Base-by-base conservation (phyloP, 35 echinoderm and acorn worm genomes). In the Acanthaster planci region DNA sequence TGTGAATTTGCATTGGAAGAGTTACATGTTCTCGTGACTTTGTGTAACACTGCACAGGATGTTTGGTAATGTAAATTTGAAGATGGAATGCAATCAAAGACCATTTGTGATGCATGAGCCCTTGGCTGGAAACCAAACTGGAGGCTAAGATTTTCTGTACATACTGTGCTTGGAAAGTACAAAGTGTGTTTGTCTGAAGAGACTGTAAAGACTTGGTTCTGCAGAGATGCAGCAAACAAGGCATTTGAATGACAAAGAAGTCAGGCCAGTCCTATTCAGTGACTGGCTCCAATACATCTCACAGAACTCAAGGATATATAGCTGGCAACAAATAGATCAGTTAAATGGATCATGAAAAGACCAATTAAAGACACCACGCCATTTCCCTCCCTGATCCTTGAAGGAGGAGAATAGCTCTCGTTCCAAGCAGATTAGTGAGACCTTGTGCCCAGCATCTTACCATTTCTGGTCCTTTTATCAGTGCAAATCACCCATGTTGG, bases 361-460 rank as follows among this genome's bases (percentile, higher is more conserved):
- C 10, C 64, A 72, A 72, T 72, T 72, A 72, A 72, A 72, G 64
- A 72, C 21, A 15, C 64, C 64, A 72, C 64, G 30, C 64, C 64
- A 72, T 14, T 34, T 34, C 34, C 64, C 64, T 72, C 64, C 64
- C 64, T 72, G 34, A 72, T 72, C 64, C 64, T 26, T 9, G 8
- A 72, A 34, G 64, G 7, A 19, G 9, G 34, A 72, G 64, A 72
- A 72, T 6, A 26, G 29, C 18, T 34, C 34, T 21, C 34, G 34
- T 72, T 72, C 64, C 22, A 26, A 10, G 23, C 10, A 72, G 64
- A 72, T 72, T 72, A 72, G 7, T 27, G 21, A 31, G 64, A 34
- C 64, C 64, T 72, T 72, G 64, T 8, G 6, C 0, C 8, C 19
- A 29, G 64, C 64, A 72, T 72, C 64, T 72, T 72, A 19, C 30